These are phyloP conservation scores for Cryptoblepharus egeriae DNA, from an alignment of 2,797 vertebrate species.

Conservation along the genomic window DNA sequence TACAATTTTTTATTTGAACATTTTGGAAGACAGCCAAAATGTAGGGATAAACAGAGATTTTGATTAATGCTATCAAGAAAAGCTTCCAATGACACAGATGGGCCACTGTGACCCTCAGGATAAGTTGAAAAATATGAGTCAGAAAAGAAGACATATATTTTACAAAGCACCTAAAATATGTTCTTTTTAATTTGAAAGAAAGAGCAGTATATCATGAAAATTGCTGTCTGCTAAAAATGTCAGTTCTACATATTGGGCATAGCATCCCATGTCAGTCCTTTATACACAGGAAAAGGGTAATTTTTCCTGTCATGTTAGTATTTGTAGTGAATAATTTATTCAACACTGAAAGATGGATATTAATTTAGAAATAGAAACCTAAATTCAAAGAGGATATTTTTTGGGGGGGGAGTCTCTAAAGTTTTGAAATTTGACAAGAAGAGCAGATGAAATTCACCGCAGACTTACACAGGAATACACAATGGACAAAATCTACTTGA, in stretches of 20 bases:
- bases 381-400: not conserved
- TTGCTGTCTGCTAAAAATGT: not conserved
- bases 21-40: not conserved
- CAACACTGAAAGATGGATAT: constrained; percentile 1
- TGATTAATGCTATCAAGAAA: not conserved
- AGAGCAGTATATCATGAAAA: not conserved
- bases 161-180: not conserved
- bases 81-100: not conserved
- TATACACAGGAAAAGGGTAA: not conserved
- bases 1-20: not conserved
- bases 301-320: not conserved
- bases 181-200: not conserved
- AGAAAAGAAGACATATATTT: not conserved
- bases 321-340: constrained; percentile 11
- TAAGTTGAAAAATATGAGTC: not conserved
- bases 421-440: not conserved
- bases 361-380: constrained; percentile 3
- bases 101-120: not conserved
- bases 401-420: not conserved
- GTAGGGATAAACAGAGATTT: not conserved
- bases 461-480: not conserved
- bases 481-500: not conserved
- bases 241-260: not conserved
- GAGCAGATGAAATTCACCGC: not conserved
- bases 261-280: not conserved